These are phyloP conservation scores for Montipora capricornis DNA, from an alignment of 64 coral and sea anemone genomes.

Conservation along the genomic window DNA sequence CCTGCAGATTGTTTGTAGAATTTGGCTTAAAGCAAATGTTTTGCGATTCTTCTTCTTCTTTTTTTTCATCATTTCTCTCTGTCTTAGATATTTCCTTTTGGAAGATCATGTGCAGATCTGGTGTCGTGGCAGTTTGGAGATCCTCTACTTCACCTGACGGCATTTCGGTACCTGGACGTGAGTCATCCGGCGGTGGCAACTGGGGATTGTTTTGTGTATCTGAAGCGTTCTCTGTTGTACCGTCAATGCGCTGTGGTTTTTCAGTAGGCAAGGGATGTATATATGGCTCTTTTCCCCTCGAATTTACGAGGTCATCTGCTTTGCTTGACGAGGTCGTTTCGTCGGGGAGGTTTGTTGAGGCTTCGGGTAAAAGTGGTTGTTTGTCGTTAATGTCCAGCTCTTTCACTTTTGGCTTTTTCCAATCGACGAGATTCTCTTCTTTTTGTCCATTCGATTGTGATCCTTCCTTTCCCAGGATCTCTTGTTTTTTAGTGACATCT, in stretches of 20 bases:
- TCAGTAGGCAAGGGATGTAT: background rate
- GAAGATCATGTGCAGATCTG: background rate
- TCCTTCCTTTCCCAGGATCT: background rate
- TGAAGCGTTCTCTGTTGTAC: background rate
- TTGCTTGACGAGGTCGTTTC: background rate
- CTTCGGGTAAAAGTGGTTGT: background rate
- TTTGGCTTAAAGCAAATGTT: background rate
- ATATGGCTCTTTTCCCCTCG: background rate
- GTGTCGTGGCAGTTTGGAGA: background rate
- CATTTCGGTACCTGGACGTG: background rate
- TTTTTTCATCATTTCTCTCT: no score
- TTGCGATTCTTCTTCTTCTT: background rate
- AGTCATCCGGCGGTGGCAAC: background rate
- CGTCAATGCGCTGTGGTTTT: background rate
- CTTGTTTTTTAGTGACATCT: background rate
- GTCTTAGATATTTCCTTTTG: background rate
- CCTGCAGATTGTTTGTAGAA: background rate
- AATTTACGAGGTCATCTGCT: background rate
- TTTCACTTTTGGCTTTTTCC: background rate
- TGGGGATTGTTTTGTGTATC: background rate
- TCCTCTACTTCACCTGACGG: background rate
- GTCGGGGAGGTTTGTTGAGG: background rate
- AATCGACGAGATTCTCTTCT: background rate
- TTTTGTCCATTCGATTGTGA: background rate
- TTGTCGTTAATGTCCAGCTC: background rate